These are phyloP conservation scores for Dendrolimus punctatus DNA, from an alignment of 1,140 invertebrate species.

Conservation along the genomic window DNA sequence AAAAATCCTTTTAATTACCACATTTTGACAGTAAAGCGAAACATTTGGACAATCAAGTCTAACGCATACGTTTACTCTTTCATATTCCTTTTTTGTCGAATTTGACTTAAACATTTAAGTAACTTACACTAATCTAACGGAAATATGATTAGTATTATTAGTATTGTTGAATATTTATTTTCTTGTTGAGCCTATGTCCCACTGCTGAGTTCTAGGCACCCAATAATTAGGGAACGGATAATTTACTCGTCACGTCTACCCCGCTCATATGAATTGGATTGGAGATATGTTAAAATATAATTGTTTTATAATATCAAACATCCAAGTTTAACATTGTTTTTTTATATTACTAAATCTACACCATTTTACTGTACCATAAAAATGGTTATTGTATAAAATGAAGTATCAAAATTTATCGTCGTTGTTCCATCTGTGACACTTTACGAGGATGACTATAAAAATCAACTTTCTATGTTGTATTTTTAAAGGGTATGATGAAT, in stretches of 20 bases:
- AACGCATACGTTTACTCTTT: too few relatives aligned
- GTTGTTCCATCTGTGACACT: slow-evolving; percentile 40
- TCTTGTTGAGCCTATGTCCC: too few relatives aligned
- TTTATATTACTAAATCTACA: slow-evolving; percentile 29
- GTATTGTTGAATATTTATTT: too few relatives aligned
- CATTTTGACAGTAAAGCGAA: too few relatives aligned
- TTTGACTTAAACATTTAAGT: too few relatives aligned
- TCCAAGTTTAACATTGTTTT: slow-evolving; percentile 25
- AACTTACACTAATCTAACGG: too few relatives aligned
- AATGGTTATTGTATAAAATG: slow-evolving; percentile 38
- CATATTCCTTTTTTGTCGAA: too few relatives aligned
- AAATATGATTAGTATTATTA: too few relatives aligned
- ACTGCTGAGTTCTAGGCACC: too few relatives aligned
- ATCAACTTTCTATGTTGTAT: slow-evolving; percentile 10
- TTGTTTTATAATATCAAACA: slow-evolving; percentile 21
- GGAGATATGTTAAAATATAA: slow-evolving; percentile 25
- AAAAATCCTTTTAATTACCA: too few relatives aligned
- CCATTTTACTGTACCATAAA: slow-evolving; percentile 40
- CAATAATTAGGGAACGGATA: too few relatives aligned
- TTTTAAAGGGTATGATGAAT: not conserved
- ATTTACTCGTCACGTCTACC: not conserved
- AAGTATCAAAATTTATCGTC: slow-evolving; percentile 42
- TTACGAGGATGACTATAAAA: slow-evolving; percentile 32
- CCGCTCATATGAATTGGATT: slow-evolving; percentile 7
- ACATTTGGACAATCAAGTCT: too few relatives aligned